Conservation (phyloP, 2,797 vertebrate genomes). For the Thamnophis elegans region DNA sequence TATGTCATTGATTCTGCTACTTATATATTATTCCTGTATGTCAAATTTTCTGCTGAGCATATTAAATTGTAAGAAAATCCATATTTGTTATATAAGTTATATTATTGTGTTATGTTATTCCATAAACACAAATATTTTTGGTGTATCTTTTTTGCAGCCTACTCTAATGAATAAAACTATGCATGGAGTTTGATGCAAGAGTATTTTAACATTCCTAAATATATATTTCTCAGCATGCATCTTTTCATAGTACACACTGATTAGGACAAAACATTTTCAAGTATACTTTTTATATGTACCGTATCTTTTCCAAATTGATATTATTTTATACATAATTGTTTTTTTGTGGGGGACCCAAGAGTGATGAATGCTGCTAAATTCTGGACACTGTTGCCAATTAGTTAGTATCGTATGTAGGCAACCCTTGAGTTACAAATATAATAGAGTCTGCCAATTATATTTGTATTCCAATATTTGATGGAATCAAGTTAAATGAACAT, state of each 20-base stretch:
- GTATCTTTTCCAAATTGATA: not conserved
- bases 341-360: not conserved
- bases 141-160: not conserved
- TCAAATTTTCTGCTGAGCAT: not conserved
- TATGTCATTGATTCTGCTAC: not conserved
- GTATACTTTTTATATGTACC: not conserved
- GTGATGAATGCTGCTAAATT: not conserved
- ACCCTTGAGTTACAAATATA: too few relatives aligned
- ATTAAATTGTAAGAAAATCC: not conserved
- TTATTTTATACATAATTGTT: not conserved
- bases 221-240: not conserved
- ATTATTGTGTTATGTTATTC: not conserved
- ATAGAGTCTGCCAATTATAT: too few relatives aligned
- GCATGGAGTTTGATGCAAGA: not conserved
- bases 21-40: not conserved
- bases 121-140: not conserved
- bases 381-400: not conserved
- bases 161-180: not conserved
- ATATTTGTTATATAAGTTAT: not conserved
- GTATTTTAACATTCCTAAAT: not conserved
- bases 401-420: too few relatives aligned
- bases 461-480: too few relatives aligned
- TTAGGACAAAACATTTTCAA: not conserved
- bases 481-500: too few relatives aligned
- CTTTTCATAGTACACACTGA: not conserved